These are phyloP conservation scores for Haliclystus octoradiatus DNA, from an alignment of 30 jellyfish, hydroid and myxozoan species.

Conservation along the genomic window DNA sequence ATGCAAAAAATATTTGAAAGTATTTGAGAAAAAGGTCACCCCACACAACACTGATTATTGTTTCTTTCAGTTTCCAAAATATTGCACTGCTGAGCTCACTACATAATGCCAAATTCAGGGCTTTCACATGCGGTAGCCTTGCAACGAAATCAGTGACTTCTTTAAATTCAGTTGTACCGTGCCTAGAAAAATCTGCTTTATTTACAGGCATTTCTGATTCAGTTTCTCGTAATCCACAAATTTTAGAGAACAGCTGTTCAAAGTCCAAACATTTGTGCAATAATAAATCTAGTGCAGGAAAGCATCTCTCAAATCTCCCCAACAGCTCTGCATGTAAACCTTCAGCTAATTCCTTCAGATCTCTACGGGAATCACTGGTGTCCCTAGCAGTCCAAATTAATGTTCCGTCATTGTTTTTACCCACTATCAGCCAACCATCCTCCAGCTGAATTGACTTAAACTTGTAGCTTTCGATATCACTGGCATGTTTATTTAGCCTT, in stretches of 20 bases:
- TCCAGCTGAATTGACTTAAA: neutral
- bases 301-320: constrained; percentile 6
- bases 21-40: constrained; percentile 6
- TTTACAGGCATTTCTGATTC: constrained; percentile 1
- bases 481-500: constrained; percentile 9
- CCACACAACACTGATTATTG: constrained; percentile 16
- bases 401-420: constrained; percentile 12
- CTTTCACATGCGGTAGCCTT: constrained; percentile 21
- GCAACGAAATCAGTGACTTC: constrained; percentile 20
- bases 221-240: constrained; percentile 16
- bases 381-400: constrained; percentile 12
- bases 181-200: constrained; percentile 8
- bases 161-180: constrained; percentile 13
- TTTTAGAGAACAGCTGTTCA: constrained; percentile 11
- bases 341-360: constrained; percentile 8
- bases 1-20: too few species aligned
- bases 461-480: neutral
- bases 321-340: constrained; percentile 1
- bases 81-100: constrained; percentile 11
- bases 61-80: constrained; percentile 14
- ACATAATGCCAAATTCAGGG: constrained; percentile 19
- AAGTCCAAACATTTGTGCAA: constrained; percentile 21
- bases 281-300: constrained; percentile 11
- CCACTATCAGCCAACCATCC: constrained; percentile 4
- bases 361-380: constrained; percentile 2